Evolutionary conservation across 2,113 vertebrate genomes (phyloP), one percentile per base, ranked within the genome.

Genomic region (Elgaria multicarinata): DNA sequence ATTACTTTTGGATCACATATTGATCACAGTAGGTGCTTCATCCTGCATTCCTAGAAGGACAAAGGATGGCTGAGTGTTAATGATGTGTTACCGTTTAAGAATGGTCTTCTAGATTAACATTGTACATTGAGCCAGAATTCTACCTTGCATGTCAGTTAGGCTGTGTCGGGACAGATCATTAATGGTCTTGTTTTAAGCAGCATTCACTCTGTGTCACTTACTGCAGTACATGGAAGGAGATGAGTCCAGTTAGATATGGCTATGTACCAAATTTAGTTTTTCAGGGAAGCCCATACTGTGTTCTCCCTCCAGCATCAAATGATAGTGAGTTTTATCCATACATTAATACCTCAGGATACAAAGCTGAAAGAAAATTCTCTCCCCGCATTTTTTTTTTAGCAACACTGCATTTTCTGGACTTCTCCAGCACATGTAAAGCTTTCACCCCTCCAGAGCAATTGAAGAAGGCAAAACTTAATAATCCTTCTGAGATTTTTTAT

Each of bases 11-110:
- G 69, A 86, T 89, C 86, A 39, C 1, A 0, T 77, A n/a, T 69
- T 69, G 0, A 83, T 92, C 85, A 87, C 69, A 66, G 33, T 28
- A 84, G 20, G 55, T 92, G 93, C n/a, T 53, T 50, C 6, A 28
- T 86, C 55, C 69, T 50, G 46, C 24, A 8, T 79, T n/a, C 31
- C 50, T 55, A 20, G 31, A 55, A 53, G 33, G 46, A 9, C 28
- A 78, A 79, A 39, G 8, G 58, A 12, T 33, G 93, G 87, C 91
- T 31, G 24, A 39, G 39, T 26, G 24, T 83, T 42, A 64, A 42
- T 83, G 80, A 36, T 24, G 20, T 79, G 20, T 81, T 1, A 10
- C 79, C 6, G 58, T 83, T 83, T 42, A 44, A 66, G 39, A 33
- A 31, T 42, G 6, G 13, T 67, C 39, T 16, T 36, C 5, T 67